phyloP scores from a whole-genome alignment of 2,113 vertebrate genomes.

The Boulengeromyrus knoepffleri region DNA sequence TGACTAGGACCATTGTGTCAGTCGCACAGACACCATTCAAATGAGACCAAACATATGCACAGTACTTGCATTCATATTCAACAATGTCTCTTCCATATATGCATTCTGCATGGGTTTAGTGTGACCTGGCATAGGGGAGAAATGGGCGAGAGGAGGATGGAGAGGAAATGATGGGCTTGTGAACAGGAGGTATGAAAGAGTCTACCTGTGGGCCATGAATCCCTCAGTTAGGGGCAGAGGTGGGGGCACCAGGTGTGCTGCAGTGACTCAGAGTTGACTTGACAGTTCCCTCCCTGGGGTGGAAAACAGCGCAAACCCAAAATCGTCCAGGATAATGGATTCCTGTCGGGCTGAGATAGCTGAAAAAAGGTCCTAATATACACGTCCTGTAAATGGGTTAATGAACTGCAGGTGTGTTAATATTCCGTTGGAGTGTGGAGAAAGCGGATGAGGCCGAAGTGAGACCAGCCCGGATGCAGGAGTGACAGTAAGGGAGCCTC shows the following conservation, averaged over 20 bases:
- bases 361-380: neutral
- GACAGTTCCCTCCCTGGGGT: neutral
- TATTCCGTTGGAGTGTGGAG: neutral
- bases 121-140: neutral
- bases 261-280: neutral
- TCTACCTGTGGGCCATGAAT: neutral
- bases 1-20: neutral
- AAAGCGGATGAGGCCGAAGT: neutral
- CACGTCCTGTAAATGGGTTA: neutral
- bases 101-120: neutral
- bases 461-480: neutral
- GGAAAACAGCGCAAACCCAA: neutral
- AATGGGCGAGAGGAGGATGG: neutral
- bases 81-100: neutral
- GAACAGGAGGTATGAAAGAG: neutral
- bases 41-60: neutral
- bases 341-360: neutral
- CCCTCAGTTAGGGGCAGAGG: neutral
- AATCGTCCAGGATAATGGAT: neutral
- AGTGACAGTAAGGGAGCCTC: neutral
- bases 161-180: neutral
- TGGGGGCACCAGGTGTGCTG: neutral
- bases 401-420: neutral
- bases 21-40: neutral
- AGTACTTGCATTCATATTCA: neutral